Percentiles rank a stretch among this genome's conserved stretches.
Conservation (phyloP, 2,113 vertebrate genomes). For the Heterotis niloticus region DNA sequence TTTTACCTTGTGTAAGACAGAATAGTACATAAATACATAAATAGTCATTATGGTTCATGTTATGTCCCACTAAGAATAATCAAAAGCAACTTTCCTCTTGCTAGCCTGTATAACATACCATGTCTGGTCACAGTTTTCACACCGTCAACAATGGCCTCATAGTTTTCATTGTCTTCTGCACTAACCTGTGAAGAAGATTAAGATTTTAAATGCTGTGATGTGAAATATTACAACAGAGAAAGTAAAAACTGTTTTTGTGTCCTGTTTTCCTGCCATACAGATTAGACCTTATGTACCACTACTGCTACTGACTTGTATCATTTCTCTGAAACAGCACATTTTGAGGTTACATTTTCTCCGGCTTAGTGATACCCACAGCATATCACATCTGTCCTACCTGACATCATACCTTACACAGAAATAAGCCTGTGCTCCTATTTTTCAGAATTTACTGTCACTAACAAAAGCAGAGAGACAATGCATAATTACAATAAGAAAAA, state of each 20-base stretch:
- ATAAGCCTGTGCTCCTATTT: too few relatives aligned
- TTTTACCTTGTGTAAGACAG: slow-evolving; percentile 70
- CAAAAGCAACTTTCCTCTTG: too few relatives aligned
- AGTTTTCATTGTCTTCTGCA: slow-evolving; percentile 79
- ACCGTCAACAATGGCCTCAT: slow-evolving; percentile 73
- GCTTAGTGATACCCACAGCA: background rate
- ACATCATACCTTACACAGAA: background rate
- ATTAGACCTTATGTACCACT: too few relatives aligned
- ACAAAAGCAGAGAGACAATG: too few relatives aligned
- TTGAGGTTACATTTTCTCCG: background rate
- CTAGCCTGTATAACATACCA: slow-evolving; percentile 62
- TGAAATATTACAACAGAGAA: background rate
- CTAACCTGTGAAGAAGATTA: slow-evolving; percentile 67
- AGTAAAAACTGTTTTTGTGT: background rate
- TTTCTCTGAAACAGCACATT: background rate
- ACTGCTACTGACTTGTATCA: background rate
- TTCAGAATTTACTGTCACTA: too few relatives aligned
- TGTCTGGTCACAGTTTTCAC: slow-evolving; percentile 84
- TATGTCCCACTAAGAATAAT: background rate
- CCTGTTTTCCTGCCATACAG: too few relatives aligned
- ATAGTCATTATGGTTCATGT: background rate
- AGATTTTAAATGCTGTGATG: slow-evolving; percentile 28
- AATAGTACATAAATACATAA: background rate
- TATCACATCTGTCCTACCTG: background rate
- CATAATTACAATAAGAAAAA: too few relatives aligned